Evolutionary conservation across 2,113 vertebrate species (phyloP), one percentile per base, ranked within the genome.

Genomic region (Amblyornis subalaris): DNA sequence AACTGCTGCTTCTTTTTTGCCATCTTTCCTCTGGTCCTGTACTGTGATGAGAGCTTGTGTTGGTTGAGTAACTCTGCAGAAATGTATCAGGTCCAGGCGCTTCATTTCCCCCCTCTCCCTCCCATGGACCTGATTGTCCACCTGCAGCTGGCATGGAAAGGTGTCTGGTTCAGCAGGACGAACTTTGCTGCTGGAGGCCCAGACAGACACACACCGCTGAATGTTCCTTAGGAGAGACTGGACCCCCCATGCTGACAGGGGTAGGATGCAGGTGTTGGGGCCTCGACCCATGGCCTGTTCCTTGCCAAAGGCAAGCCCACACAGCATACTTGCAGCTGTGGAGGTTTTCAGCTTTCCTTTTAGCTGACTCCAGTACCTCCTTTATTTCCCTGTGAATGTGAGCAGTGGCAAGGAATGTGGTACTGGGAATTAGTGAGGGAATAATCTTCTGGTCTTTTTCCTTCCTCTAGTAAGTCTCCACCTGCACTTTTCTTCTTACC

Each of bases 161-260:
- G 26, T 18, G 26, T 11, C 40, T 93, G 10, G 0, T 65, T 45
- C 36, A 82, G 33, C 62, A 40, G 0, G 0, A 7, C 2, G 9
- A 67, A 23, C 53, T 9, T 40, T 42, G 25, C 54, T 87, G 47
- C 55, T 50, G 35, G 50, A 50, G 60, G 60, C 28, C 57, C 45
- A 53, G 51, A 65, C 12, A 53, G 51, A 17, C 1, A 0, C 50
- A 36, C 2, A 0, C 35, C 40, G 40, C 35, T 72, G 29, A 33
- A 42, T 19, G 16, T 18, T 75, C 60, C 57, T 65, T 44, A 33
- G 81, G 50, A 80, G 54, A 66, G 42, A 40, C 10, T 36, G 40
- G 22, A 42, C 29, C 14, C 45, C 35, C 4, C 15, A 23, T 0
- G 0, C 26, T 5, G 24, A 33, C 14, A 20, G 35, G 42, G 9